Evolutionary conservation across 1,140 invertebrate genomes (phyloP).

Genomic region (Artemia franciscana): DNA sequence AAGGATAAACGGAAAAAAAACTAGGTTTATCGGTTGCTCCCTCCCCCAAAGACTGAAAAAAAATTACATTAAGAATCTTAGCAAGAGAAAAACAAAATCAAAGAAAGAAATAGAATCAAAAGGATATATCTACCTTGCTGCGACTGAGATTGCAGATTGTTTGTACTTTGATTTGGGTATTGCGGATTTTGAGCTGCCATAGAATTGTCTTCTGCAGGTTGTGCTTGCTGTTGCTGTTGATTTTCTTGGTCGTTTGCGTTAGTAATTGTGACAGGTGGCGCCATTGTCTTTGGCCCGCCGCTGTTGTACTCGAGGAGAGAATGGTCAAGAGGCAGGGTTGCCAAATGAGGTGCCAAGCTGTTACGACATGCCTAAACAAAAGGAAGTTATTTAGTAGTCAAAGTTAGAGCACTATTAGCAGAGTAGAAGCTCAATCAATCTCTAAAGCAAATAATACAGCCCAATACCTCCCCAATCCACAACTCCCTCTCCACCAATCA

Average conservation of each 20-base stretch:
- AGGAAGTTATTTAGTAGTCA: no score
- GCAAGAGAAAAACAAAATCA: no score
- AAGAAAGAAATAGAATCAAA: no score
- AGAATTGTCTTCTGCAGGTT: constrained; percentile 14
- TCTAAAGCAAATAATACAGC: constrained; percentile 3
- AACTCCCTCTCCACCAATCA: no score
- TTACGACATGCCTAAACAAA: constrained; percentile 40
- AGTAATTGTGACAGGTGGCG: constrained; percentile 6
- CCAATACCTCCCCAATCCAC: no score
- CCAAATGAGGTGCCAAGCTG: constrained; percentile 54
- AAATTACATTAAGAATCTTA: no score
- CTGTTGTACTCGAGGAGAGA: constrained; percentile 37
- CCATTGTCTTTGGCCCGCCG: constrained; percentile 3
- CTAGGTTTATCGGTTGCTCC: no score
- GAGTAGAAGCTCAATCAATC: background rate
- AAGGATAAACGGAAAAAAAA: no score
- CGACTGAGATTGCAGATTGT: background rate
- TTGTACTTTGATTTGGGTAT: background rate
- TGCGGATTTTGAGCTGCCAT: background rate
- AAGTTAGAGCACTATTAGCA: background rate
- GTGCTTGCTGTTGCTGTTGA: constrained; percentile 15
- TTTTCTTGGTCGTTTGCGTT: constrained; percentile 21
- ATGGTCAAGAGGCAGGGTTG: constrained; percentile 51
- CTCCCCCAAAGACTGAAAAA: no score
- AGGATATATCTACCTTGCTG: no score